phyloP scores from a whole-genome alignment of 1,140 invertebrate species.

The Aplysia californica region DNA sequence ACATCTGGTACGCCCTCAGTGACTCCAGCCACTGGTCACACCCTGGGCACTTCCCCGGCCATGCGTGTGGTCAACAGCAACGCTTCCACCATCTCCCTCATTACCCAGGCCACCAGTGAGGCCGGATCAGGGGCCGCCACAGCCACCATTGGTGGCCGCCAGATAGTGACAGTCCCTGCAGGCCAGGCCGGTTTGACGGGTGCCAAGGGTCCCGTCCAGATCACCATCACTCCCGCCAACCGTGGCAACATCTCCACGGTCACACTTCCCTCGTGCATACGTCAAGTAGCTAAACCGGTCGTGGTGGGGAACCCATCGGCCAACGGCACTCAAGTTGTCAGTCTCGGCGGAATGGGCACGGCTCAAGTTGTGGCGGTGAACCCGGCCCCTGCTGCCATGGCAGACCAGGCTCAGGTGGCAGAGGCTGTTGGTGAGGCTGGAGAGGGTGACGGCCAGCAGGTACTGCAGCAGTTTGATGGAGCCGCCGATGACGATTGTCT shows the following conservation, averaged over 20 bases:
- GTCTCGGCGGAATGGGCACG: slow-evolving; percentile 16
- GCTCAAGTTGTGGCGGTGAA: slow-evolving; percentile 8
- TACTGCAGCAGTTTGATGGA: slow-evolving; percentile 30
- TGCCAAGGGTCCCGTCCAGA: slow-evolving; percentile 48
- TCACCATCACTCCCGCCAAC: slow-evolving; percentile 50
- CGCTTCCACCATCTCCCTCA: slow-evolving; percentile 55
- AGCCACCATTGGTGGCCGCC: slow-evolving; percentile 41
- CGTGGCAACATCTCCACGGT: slow-evolving; percentile 24
- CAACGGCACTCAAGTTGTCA: slow-evolving; percentile 29
- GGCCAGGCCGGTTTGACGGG: slow-evolving; percentile 28
- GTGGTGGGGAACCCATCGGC: slow-evolving; percentile 34
- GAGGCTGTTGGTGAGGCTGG: slow-evolving; percentile 19
- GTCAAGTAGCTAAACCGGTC: slow-evolving; percentile 25
- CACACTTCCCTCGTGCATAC: slow-evolving; percentile 15
- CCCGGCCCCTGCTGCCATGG: slow-evolving; percentile 1
- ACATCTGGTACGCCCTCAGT: slow-evolving; percentile 8
- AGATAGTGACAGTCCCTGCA: slow-evolving; percentile 37
- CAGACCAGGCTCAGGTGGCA: slow-evolving; percentile 24
- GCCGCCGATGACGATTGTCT: not conserved
- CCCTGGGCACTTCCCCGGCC: slow-evolving; percentile 19
- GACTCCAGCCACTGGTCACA: slow-evolving; percentile 20
- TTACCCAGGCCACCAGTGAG: slow-evolving; percentile 52
- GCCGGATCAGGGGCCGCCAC: slow-evolving; percentile 43
- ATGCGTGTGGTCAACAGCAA: slow-evolving; percentile 33
- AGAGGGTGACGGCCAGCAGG: slow-evolving; percentile 30